These are phyloP conservation scores for Oceanodroma leucorhoa DNA, from an alignment of 2,797 vertebrate genomes.

Conservation along the genomic window DNA sequence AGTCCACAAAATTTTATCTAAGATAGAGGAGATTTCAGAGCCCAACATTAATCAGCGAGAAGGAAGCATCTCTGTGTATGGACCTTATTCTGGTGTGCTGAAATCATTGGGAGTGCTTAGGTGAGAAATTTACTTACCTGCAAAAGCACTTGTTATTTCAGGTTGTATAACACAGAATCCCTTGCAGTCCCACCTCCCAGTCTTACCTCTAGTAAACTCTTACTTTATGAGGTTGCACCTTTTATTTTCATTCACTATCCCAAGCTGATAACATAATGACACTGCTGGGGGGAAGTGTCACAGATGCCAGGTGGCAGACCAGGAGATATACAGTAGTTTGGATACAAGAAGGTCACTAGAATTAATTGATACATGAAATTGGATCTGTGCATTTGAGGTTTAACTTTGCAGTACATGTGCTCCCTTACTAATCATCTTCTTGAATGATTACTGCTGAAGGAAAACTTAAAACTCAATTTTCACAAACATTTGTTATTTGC, in stretches of 20 bases:
- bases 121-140: not conserved
- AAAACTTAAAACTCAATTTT: not conserved
- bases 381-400: not conserved
- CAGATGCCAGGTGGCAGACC: not conserved
- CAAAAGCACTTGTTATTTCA: fast-evolving
- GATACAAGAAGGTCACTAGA: not conserved
- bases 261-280: not conserved
- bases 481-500: not conserved
- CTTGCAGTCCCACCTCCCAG: not conserved
- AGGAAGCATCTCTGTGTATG: not conserved
- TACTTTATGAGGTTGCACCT: not conserved
- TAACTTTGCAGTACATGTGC: not conserved
- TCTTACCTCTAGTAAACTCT: not conserved
- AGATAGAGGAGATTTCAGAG: not conserved
- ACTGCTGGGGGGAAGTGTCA: not conserved
- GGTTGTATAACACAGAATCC: not conserved
- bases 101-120: not conserved
- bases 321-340: not conserved
- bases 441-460: not conserved
- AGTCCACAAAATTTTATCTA: too few species aligned
- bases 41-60: not conserved
- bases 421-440: not conserved
- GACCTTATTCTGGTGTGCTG: not conserved
- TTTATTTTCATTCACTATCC: not conserved
- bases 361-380: not conserved